A percentile compares a stretch with the other conserved stretches of the same genome.
These are phyloP conservation scores for Pipistrellus nathusii DNA, from an alignment of 2,797 vertebrate species.

Conservation along the genomic window DNA sequence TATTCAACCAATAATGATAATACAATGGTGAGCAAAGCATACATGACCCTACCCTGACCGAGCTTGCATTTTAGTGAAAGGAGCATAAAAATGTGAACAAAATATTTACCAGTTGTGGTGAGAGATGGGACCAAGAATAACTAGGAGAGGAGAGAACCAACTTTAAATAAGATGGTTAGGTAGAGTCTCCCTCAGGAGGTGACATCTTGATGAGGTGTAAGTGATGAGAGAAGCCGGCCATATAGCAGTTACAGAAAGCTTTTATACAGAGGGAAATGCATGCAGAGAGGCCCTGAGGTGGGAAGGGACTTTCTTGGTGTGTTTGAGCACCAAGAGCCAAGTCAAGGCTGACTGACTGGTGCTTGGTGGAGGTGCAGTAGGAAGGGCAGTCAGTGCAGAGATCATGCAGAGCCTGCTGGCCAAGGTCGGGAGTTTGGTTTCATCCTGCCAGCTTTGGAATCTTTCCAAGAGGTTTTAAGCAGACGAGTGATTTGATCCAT, in stretches of 20 bases:
- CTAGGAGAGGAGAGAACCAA: neutral
- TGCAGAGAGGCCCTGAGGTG: neutral
- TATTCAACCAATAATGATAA: neutral
- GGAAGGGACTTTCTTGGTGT: neutral
- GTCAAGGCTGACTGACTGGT: neutral
- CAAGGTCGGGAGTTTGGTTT: neutral
- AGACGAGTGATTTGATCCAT: neutral
- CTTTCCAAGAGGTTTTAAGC: slow-evolving; percentile 6
- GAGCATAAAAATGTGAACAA: slow-evolving; percentile 14
- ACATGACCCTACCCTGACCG: neutral
- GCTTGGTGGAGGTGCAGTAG: neutral
- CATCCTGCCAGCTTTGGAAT: neutral
- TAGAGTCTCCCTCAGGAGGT: neutral
- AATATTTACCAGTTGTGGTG: neutral
- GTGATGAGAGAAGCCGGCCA: neutral
- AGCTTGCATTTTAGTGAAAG: neutral
- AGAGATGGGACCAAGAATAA: neutral
- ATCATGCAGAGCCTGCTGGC: neutral
- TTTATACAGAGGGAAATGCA: neutral
- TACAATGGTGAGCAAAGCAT: neutral
- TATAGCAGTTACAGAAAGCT: neutral
- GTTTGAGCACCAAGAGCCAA: neutral
- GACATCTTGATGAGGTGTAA: neutral
- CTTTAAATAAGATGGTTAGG: neutral
- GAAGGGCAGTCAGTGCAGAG: neutral